A percentile compares a stretch with the other conserved stretches of the same genome.
These are phyloP conservation scores for Fopius arisanus DNA, from an alignment of 1,140 invertebrate genomes.

Conservation along the genomic window DNA sequence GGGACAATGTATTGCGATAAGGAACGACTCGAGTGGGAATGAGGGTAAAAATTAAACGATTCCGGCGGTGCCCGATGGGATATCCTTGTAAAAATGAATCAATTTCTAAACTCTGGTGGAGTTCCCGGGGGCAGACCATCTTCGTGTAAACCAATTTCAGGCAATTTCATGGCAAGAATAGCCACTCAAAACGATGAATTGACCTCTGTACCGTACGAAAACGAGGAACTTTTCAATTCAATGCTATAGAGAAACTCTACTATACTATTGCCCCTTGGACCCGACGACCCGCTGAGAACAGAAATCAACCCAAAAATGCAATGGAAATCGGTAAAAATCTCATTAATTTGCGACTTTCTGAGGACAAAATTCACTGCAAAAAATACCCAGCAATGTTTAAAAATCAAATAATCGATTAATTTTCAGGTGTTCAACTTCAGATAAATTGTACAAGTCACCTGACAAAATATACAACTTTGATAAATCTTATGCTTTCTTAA, in stretches of 20 bases:
- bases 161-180: slow-evolving; percentile 66
- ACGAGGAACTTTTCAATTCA: slow-evolving; percentile 62
- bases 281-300: background rate
- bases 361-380: background rate
- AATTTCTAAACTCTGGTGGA: slow-evolving; percentile 51
- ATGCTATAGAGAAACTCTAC: slow-evolving; percentile 46
- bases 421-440: no score
- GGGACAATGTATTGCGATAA: background rate
- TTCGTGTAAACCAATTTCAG: slow-evolving; percentile 65
- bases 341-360: no score
- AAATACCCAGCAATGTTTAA: no score
- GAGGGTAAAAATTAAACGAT: slow-evolving; percentile 60
- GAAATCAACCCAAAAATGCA: background rate
- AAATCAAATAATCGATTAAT: no score
- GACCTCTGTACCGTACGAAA: slow-evolving; percentile 40
- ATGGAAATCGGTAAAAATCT: no score
- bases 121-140: slow-evolving; percentile 7
- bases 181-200: slow-evolving; percentile 62
- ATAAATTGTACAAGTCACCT: no score
- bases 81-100: slow-evolving; percentile 43
- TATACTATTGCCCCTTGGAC: background rate
- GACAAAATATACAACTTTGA: no score
- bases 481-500: no score
- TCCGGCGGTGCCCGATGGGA: slow-evolving; percentile 42
- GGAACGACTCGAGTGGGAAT: background rate